Evolutionary conservation across 2,113 vertebrate genomes (phyloP), one percentile per base, ranked within the genome.

Genomic region (Syngnathoides biaculeatus): DNA sequence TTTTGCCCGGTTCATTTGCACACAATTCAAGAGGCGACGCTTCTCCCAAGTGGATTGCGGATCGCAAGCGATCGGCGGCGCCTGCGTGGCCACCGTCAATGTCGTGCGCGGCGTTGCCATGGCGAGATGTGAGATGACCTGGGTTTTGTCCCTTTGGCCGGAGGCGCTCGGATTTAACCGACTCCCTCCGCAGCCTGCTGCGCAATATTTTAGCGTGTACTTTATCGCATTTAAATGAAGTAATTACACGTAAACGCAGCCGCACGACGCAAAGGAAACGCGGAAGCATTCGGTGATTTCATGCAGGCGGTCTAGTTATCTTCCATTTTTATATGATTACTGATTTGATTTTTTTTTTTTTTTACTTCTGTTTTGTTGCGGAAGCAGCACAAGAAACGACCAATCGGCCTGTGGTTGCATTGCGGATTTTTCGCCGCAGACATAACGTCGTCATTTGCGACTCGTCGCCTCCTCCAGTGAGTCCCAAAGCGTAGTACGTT

Each of bases 51-150:
- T 57, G 20, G 65, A 65, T 35, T n/a, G 40, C 45, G 64, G 65
- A 52, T 50, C 62, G 47, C 4, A 45, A 77, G 65, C 76, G 73
- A 87, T 84, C 60, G 40, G 70, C 67, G 82, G 70, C 67, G 82
- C 69, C 72, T 77, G 83, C 81, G 75, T 48, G 69, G 70, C 76
- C 62, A 14, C 56, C 77, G 64, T 40, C 62, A 69, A 55, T 47
- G 75, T 19, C 3, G 64, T 68, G 71, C 67, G 80, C 45, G 72
- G 79, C 79, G 71, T 59, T 59, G 57, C 27, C 20, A 65, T 68
- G 72, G 62, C 69, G 59, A 61, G 1, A 86, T 87, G 79, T 79
- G 67, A 82, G 85, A 88, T 85, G n/a, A 72, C 75, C 86, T 86
- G 79, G 73, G 8, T 77, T 74, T 24, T 68, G 71, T 73, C 79